Conservation (phyloP, 37 sponge, comb jelly and placozoan genomes). For the Cladorhizidae sp. region DNA sequence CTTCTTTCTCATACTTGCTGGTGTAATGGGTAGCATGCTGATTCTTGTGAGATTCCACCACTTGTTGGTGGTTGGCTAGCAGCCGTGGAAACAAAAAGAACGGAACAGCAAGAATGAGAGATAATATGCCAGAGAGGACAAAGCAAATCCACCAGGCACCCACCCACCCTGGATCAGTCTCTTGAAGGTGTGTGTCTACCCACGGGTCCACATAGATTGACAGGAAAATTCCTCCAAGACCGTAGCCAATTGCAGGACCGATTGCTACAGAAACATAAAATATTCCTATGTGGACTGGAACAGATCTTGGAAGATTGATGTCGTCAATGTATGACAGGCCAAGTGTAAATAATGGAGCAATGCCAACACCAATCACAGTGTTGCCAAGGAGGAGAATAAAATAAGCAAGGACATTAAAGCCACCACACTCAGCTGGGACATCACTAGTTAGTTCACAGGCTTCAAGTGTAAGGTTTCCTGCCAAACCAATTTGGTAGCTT, state of each 20-base stretch:
- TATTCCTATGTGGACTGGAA: conserved; percentile 72
- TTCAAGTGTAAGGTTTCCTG: background rate
- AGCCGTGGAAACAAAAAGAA: conserved; percentile 57
- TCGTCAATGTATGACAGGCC: conserved; percentile 88
- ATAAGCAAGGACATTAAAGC: conserved; percentile 51
- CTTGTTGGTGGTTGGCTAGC: conserved; percentile 17
- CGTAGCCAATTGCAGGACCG: conserved; percentile 87
- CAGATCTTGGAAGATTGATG: conserved; percentile 59
- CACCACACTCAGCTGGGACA: background rate
- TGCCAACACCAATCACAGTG: conserved; percentile 80
- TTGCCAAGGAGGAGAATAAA: conserved; percentile 74
- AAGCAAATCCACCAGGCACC: conserved; percentile 96
- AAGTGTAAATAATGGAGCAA: conserved; percentile 86
- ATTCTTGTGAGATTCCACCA: conserved; percentile 16
- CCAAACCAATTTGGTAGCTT: conserved; percentile 9
- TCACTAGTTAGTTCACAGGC: background rate
- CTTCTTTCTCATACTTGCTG: conserved; percentile 4
- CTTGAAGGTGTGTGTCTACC: conserved; percentile 28
- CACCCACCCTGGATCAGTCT: conserved; percentile 74
- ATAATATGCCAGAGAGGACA: conserved; percentile 24
- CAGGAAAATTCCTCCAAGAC: conserved; percentile 79
- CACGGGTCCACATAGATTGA: conserved; percentile 75
- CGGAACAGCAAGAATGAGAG: conserved; percentile 30
- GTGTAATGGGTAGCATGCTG: conserved; percentile 22
- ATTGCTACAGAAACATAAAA: conserved; percentile 60